These are phyloP conservation scores for Orthonevra nobilis DNA, from an alignment of 2,888 invertebrate species.

Conservation along the genomic window DNA sequence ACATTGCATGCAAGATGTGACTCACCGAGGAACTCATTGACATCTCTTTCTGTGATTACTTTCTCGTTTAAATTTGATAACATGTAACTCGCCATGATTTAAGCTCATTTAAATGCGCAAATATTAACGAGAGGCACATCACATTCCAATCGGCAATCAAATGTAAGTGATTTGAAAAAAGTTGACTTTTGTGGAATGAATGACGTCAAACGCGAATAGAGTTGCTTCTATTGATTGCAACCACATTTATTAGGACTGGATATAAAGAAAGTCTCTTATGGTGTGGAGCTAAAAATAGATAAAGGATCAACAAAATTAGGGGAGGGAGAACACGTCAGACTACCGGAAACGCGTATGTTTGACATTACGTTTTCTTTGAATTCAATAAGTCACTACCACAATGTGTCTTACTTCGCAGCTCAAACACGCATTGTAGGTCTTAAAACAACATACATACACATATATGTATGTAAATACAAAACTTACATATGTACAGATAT, in stretches of 20 bases:
- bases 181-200: too few species aligned
- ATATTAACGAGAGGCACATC: constrained; percentile 47
- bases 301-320: constrained; percentile 34
- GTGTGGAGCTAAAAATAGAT: constrained; percentile 24
- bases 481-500: too few species aligned
- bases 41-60: constrained; percentile 21
- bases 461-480: too few species aligned
- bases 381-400: constrained; percentile 23
- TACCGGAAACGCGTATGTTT: constrained; percentile 53
- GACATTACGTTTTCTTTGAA: constrained; percentile 30
- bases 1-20: constrained; percentile 32
- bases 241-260: too few species aligned
- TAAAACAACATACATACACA: too few species aligned
- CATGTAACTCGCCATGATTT: constrained; percentile 7
- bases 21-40: constrained; percentile 46
- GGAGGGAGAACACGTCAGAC: constrained; percentile 28
- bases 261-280: too few species aligned
- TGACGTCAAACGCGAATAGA: constrained; percentile 45
- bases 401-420: too few species aligned
- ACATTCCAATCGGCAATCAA: constrained; percentile 1
- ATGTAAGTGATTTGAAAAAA: too few species aligned
- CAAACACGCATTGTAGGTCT: too few species aligned
- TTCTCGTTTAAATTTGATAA: constrained; percentile 46
- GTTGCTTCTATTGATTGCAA: constrained; percentile 27
- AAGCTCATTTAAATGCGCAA: constrained; percentile 35